These are phyloP conservation scores for Triplophysa bombifrons DNA, from an alignment of 2,797 vertebrate species.

Conservation along the genomic window DNA sequence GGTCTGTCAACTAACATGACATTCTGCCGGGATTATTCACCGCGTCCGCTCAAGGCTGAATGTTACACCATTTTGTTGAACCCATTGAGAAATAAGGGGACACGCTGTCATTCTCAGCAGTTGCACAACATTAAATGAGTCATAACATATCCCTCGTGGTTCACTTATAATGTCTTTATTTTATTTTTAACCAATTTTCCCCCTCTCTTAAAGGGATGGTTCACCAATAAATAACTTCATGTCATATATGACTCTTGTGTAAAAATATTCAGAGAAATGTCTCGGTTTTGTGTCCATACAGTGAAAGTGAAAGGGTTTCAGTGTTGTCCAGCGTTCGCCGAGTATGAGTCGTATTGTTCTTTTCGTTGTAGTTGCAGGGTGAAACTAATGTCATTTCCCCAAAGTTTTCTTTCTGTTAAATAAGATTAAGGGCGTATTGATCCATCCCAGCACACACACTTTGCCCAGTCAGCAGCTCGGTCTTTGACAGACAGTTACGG, in stretches of 20 bases:
- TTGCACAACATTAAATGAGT: slow-evolving; percentile 21
- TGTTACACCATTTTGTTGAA: slow-evolving; percentile 46
- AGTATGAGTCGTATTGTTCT: slow-evolving; percentile 7
- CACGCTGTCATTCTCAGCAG: slow-evolving; percentile 29
- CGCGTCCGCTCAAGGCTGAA: slow-evolving; percentile 16
- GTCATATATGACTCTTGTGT: too few species aligned
- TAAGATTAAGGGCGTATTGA: slow-evolving; percentile 42
- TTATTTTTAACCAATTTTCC: background rate
- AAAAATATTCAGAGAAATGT: too few species aligned
- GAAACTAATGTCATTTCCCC: slow-evolving; percentile 15
- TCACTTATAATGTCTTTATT: background rate
- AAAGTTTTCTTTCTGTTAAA: slow-evolving; percentile 51
- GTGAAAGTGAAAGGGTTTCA: too few species aligned
- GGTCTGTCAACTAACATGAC: slow-evolving; percentile 38
- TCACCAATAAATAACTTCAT: too few species aligned
- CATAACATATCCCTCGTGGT: background rate
- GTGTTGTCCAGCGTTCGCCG: background rate
- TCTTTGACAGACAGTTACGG: slow-evolving; percentile 46
- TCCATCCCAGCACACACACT: slow-evolving; percentile 13
- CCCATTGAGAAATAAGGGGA: slow-evolving; percentile 17
- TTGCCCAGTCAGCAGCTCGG: slow-evolving; percentile 33
- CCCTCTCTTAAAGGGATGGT: too few species aligned
- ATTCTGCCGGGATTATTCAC: slow-evolving; percentile 49
- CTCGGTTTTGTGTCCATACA: too few species aligned
- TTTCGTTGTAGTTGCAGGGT: slow-evolving; percentile 13